Evolutionary conservation across 2,113 vertebrate species (phyloP).

Genomic region (Phycodurus eques): DNA sequence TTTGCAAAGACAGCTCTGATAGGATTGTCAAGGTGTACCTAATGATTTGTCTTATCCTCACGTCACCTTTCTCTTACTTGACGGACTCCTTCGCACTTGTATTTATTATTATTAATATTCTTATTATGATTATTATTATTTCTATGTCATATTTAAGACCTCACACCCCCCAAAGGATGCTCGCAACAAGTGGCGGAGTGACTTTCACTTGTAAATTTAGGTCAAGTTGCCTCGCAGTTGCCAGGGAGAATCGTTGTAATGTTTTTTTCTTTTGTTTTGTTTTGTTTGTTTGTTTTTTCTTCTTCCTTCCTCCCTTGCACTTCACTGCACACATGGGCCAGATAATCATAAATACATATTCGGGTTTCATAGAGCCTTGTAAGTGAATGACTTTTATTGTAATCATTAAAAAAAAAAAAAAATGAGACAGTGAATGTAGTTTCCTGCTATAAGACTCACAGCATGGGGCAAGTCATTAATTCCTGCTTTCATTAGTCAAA

Average conservation of each 20-base stretch:
- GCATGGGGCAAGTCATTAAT: slow-evolving; percentile 1
- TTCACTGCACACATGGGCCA: slow-evolving; percentile 10
- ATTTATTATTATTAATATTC: not conserved
- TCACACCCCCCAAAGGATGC: not conserved
- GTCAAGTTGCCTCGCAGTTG: slow-evolving; percentile 3
- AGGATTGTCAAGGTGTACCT: not conserved
- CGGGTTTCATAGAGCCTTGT: not conserved
- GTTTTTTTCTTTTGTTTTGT: no score
- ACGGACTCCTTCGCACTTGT: not conserved
- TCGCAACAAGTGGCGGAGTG: not conserved
- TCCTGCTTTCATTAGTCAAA: slow-evolving; percentile 2
- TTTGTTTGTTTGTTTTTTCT: not conserved
- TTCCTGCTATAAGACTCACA: not conserved
- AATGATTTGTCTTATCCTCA: not conserved
- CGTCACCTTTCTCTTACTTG: not conserved
- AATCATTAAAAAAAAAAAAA: slow-evolving; percentile 3
- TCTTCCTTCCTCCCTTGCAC: not conserved
- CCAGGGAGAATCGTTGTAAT: not conserved
- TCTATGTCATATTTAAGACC: not conserved
- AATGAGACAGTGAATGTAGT: not conserved
- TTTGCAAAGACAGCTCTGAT: not conserved
- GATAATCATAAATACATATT: slow-evolving; percentile 8
- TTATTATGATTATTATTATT: no score
- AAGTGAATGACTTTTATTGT: slow-evolving; percentile 4
- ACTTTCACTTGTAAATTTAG: slow-evolving; percentile 4